A percentile compares a stretch with the other conserved stretches of the same genome.
phyloP scores from a whole-genome alignment of 2,888 invertebrate species.

The Melinopterus prodromus region DNA sequence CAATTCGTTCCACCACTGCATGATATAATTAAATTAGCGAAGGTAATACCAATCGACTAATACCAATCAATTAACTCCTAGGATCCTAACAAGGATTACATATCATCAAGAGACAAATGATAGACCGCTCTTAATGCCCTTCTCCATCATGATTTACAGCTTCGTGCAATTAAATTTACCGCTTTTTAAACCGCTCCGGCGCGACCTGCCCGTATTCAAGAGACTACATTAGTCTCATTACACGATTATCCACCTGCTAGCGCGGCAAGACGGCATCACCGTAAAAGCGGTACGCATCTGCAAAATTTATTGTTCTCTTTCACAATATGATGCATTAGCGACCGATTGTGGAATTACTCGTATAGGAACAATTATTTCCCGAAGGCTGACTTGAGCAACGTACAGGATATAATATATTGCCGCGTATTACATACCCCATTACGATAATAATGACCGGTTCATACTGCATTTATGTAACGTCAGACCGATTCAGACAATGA shows the following conservation, averaged over 20 bases:
- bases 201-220: background rate
- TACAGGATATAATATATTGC: background rate
- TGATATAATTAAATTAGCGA: too few relatives aligned
- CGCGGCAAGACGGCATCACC: background rate
- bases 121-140: too few relatives aligned
- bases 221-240: background rate
- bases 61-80: too few relatives aligned
- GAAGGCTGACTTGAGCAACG: background rate
- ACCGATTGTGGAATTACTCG: background rate
- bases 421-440: background rate
- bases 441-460: background rate
- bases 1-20: too few relatives aligned
- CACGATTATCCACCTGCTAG: background rate
- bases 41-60: too few relatives aligned
- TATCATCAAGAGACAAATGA: too few relatives aligned
- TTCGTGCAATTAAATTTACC: background rate
- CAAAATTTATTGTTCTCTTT: conserved; percentile 4
- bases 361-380: background rate
- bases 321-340: conserved; percentile 4
- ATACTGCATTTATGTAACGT: background rate
- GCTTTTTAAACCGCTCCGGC: background rate
- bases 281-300: background rate
- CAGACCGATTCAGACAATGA: too few relatives aligned
- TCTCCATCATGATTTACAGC: background rate
- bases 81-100: too few relatives aligned